phyloP scores from a whole-genome alignment of 1,140 invertebrate genomes.

The Sarcophaga peregrina region DNA sequence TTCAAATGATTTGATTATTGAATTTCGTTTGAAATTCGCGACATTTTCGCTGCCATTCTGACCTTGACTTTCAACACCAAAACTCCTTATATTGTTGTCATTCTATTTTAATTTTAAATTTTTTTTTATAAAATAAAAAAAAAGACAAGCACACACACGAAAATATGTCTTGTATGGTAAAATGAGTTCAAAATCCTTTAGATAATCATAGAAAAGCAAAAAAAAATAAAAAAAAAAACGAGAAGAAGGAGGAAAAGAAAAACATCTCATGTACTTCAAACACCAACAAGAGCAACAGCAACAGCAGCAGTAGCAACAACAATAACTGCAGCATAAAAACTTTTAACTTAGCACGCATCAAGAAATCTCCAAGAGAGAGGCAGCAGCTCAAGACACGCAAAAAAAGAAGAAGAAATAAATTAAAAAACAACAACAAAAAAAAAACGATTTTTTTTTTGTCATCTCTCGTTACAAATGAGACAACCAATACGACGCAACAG shows the following conservation, averaged over 20 bases:
- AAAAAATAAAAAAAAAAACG: no score
- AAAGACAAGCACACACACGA: neutral
- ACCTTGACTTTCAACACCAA: constrained; percentile 15
- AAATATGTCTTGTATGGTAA: neutral
- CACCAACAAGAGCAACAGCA: no score
- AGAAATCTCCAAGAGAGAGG: neutral
- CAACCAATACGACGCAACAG: neutral
- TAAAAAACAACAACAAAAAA: neutral
- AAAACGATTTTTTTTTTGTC: neutral
- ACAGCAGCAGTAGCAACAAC: neutral
- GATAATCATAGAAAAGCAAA: constrained; percentile 27
- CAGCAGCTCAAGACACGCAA: neutral
- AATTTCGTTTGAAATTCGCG: neutral
- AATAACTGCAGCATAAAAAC: neutral
- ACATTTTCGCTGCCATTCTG: neutral
- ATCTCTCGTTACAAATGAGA: neutral
- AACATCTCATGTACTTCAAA: constrained; percentile 2
- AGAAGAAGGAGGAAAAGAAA: neutral
- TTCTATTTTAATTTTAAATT: neutral
- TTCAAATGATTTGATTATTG: no score
- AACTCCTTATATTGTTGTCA: neutral
- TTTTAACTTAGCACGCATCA: constrained; percentile 14
- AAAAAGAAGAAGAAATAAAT: neutral
- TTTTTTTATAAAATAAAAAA: neutral
- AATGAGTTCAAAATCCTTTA: constrained; percentile 22